A percentile compares a stretch with the other conserved stretches of the same genome.
These are phyloP conservation scores for Anthopleura xanthogrammica DNA, from an alignment of 92 coral and sea anemone genomes.

Conservation along the genomic window DNA sequence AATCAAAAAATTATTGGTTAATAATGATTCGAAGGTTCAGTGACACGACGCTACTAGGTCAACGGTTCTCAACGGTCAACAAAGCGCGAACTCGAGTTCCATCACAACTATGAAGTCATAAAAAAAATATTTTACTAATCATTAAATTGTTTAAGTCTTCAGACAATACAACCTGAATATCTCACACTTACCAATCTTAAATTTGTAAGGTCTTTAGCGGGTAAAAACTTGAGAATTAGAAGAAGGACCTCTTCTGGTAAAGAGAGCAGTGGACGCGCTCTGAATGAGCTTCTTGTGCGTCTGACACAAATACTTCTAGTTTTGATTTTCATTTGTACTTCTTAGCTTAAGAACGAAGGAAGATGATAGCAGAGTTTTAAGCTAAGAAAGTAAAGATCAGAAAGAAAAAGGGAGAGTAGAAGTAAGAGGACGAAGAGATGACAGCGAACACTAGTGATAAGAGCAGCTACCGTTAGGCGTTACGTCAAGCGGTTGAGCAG, in stretches of 20 bases:
- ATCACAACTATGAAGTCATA: background rate
- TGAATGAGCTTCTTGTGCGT: constrained; percentile 62
- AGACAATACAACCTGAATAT: background rate
- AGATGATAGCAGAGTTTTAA: background rate
- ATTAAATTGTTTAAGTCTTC: background rate
- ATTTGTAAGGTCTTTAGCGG: constrained; percentile 70
- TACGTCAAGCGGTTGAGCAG: constrained; percentile 40
- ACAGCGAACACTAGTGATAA: constrained; percentile 12
- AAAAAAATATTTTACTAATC: background rate
- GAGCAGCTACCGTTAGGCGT: constrained; percentile 46
- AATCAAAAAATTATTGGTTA: constrained; percentile 1
- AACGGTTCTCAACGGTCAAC: constrained; percentile 67
- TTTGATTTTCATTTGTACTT: constrained; percentile 69
- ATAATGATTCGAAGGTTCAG: background rate
- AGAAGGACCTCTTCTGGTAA: constrained; percentile 88
- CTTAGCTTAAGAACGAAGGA: background rate
- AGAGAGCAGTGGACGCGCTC: constrained; percentile 65
- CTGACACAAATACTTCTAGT: constrained; percentile 50
- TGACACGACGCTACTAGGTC: constrained; percentile 19
- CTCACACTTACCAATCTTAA: constrained; percentile 77
- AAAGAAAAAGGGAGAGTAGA: constrained; percentile 7
- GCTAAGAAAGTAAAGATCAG: constrained; percentile 3
- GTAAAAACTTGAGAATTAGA: constrained; percentile 73
- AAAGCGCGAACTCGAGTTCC: constrained; percentile 3
- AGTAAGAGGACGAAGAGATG: background rate